A percentile compares a stretch with the other conserved stretches of the same genome.
Conservation (phyloP, 2,797 vertebrate genomes). For the Selene dorsalis region DNA sequence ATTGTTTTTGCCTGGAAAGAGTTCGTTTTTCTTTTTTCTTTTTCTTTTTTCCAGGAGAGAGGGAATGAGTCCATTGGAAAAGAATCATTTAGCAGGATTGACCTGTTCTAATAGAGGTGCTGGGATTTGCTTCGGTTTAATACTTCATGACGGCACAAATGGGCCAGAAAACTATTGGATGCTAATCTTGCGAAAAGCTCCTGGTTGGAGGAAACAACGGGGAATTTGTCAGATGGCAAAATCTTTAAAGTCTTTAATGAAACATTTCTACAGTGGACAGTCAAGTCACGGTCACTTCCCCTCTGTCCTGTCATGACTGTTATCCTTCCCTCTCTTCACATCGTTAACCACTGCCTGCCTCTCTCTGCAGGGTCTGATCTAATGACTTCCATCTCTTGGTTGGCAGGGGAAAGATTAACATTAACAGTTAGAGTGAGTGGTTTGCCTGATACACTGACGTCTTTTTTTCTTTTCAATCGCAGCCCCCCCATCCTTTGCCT, state of each 20-base stretch:
- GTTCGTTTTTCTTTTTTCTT: too few species aligned
- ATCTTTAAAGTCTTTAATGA: constrained; percentile 63
- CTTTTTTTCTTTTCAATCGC: constrained; percentile 48
- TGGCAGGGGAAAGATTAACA: constrained; percentile 60
- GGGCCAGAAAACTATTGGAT: constrained; percentile 24
- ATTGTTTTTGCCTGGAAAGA: constrained; percentile 9
- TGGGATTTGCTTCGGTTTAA: constrained; percentile 45
- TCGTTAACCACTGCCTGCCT: constrained; percentile 43
- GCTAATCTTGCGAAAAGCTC: constrained; percentile 42
- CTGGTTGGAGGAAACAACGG: constrained; percentile 25
- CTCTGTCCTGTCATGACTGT: constrained; percentile 61
- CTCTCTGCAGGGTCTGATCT: constrained; percentile 45
- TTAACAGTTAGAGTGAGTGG: constrained; percentile 37
- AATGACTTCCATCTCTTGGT: constrained; percentile 40
- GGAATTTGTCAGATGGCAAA: constrained; percentile 40
- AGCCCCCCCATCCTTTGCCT: constrained; percentile 15
- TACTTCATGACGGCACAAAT: constrained; percentile 44
- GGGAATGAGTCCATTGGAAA: constrained; percentile 41
- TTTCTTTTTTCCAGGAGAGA: constrained; percentile 7
- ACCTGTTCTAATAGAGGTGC: constrained; percentile 54
- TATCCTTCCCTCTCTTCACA: constrained; percentile 41
- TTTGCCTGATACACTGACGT: constrained; percentile 31
- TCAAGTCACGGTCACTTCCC: constrained; percentile 51
- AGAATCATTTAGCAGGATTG: constrained; percentile 53
- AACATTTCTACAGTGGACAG: constrained; percentile 42